Conservation (phyloP, 2,797 vertebrate species). For the Poeciliopsis turneri region DNA sequence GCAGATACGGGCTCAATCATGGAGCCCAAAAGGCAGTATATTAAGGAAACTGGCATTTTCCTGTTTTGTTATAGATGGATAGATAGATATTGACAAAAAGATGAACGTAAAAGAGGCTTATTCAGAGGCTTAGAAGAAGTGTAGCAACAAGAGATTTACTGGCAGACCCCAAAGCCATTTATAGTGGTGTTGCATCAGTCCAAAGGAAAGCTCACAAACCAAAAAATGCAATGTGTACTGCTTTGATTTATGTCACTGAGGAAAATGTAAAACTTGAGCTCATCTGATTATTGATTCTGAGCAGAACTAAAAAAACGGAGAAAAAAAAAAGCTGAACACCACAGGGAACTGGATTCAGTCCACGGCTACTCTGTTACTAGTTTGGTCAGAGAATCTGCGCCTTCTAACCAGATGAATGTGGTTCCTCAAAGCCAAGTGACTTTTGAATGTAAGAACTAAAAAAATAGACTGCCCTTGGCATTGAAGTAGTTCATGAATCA, state of each 20-base stretch:
- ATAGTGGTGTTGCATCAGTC: not conserved
- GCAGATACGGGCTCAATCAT: constrained; percentile 7
- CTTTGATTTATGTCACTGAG: constrained; percentile 18
- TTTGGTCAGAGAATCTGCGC: constrained; percentile 8
- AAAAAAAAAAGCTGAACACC: constrained; percentile 9
- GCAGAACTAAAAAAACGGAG: not conserved
- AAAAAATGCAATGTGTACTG: not conserved
- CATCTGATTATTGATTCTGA: constrained; percentile 5
- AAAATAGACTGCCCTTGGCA: not conserved
- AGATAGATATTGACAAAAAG: not conserved
- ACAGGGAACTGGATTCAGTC: constrained; percentile 30
- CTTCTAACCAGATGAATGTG: not conserved
- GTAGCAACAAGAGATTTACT: not conserved
- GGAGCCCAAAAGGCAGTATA: constrained; percentile 4
- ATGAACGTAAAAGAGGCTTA: not conserved
- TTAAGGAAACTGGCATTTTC: not conserved
- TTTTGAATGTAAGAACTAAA: constrained; percentile 17
- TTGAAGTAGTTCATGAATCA: not conserved
- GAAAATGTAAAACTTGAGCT: constrained; percentile 29
- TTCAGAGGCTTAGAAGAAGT: not conserved
- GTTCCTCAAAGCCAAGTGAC: constrained; percentile 20
- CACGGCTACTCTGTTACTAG: constrained; percentile 19
- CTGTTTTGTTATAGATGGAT: not conserved
- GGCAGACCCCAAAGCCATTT: not conserved
- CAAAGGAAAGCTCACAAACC: constrained; percentile 1